These are phyloP conservation scores for Drosophila affinis DNA, from an alignment of 2,888 invertebrate genomes.

Conservation along the genomic window DNA sequence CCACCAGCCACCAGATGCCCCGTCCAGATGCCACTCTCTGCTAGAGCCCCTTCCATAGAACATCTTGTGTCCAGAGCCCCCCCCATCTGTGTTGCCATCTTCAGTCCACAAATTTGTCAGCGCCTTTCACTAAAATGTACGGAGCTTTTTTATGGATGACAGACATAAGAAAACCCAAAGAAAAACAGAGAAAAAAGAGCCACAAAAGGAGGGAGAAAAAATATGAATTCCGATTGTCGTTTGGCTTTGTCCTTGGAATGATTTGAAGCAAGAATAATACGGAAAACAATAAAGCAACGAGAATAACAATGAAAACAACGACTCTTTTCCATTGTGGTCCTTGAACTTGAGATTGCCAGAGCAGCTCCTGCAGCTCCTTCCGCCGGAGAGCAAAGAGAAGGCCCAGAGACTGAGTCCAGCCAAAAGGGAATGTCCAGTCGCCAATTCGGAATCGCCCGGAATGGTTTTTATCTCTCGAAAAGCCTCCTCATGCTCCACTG, in stretches of 20 bases:
- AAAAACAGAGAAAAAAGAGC: background rate
- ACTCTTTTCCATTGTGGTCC: slow-evolving; percentile 44
- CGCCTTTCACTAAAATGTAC: slow-evolving; percentile 37
- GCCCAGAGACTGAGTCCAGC: background rate
- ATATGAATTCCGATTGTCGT: slow-evolving; percentile 47
- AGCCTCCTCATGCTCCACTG: background rate
- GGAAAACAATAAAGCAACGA: slow-evolving; percentile 7
- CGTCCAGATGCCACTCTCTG: background rate
- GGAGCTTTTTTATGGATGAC: slow-evolving; percentile 31
- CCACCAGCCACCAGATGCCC: no score
- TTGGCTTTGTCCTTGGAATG: slow-evolving; percentile 59
- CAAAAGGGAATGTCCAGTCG: background rate
- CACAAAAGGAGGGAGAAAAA: slow-evolving; percentile 9
- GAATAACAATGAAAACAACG: slow-evolving; percentile 12
- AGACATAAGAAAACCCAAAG: background rate
- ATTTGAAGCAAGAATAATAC: slow-evolving; percentile 12
- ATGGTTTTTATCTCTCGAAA: background rate
- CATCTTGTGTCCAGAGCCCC: background rate
- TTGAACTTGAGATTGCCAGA: slow-evolving; percentile 48
- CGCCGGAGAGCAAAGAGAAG: background rate
- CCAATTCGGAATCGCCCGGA: background rate
- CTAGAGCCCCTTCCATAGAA: background rate
- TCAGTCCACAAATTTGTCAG: background rate
- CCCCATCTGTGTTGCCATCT: background rate
- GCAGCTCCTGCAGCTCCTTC: background rate